These are phyloP conservation scores for Hydropotes inermis DNA, from an alignment of 2,113 vertebrate species.

Conservation along the genomic window DNA sequence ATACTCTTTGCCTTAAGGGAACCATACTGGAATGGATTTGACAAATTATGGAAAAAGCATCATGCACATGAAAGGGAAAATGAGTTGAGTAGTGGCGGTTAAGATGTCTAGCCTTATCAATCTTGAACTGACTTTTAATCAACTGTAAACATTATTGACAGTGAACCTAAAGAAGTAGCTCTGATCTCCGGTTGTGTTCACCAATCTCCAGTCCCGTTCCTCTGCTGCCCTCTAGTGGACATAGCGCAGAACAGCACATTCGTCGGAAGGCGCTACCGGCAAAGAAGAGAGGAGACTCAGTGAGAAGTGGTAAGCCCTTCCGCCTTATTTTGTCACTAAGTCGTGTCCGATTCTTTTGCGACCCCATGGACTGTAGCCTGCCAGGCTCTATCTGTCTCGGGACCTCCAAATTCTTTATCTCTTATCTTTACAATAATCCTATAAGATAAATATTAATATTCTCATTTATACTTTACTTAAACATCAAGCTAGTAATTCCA, in stretches of 20 bases:
- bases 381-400: not conserved
- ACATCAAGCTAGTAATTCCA: not conserved
- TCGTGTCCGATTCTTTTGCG: not conserved
- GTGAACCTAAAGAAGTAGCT: not conserved
- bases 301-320: not conserved
- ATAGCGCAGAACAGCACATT: not conserved
- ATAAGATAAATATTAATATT: not conserved
- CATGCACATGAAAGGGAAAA: not conserved
- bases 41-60: not conserved
- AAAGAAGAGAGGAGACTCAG: not conserved
- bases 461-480: not conserved
- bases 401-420: not conserved
- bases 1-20: not conserved
- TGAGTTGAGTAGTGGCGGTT: not conserved
- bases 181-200: not conserved
- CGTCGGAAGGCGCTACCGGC: not conserved
- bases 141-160: not conserved
- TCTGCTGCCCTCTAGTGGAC: constrained; percentile 60
- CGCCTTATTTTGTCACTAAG: not conserved
- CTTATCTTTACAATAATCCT: not conserved
- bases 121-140: not conserved
- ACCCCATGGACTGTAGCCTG: not conserved
- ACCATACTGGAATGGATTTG: not conserved
- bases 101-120: not conserved
- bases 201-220: not conserved